Evolutionary conservation across 1,140 invertebrate genomes (phyloP).

Genomic region (Bombyx mandarina): DNA sequence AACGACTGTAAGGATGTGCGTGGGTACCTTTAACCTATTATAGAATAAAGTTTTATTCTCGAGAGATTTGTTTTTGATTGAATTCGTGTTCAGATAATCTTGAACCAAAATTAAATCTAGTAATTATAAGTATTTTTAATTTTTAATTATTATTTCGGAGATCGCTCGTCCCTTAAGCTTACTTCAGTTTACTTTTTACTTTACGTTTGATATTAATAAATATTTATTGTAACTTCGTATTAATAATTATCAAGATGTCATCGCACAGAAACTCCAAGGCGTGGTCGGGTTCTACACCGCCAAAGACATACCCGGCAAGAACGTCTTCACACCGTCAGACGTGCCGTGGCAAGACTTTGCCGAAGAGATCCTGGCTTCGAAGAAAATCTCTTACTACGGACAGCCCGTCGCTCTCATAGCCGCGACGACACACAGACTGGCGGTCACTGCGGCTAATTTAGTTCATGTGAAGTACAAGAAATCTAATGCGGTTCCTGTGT

Average conservation of each 20-base stretch:
- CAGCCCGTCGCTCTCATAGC: constrained; percentile 82
- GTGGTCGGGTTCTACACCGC: constrained; percentile 80
- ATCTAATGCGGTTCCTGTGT: constrained; percentile 59
- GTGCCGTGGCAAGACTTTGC: constrained; percentile 30
- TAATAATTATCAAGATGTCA: not conserved
- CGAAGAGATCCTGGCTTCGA: constrained; percentile 71
- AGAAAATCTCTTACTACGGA: constrained; percentile 74
- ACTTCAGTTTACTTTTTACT: too few relatives aligned
- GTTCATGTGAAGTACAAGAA: constrained; percentile 73
- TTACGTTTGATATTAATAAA: too few relatives aligned
- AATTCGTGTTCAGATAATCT: too few relatives aligned
- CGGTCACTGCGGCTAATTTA: constrained; percentile 74
- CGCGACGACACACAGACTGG: constrained; percentile 73
- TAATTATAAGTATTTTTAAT: too few relatives aligned
- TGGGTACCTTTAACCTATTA: too few relatives aligned
- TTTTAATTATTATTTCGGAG: too few relatives aligned
- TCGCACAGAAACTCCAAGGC: constrained; percentile 74
- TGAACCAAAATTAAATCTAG: too few relatives aligned
- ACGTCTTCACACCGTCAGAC: constrained; percentile 65
- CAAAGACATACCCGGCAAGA: constrained; percentile 83
- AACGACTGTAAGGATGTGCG: too few relatives aligned
- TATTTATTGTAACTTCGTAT: too few relatives aligned
- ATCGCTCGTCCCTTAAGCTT: too few relatives aligned
- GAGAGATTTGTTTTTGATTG: too few relatives aligned
- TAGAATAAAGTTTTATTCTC: too few relatives aligned